These are phyloP conservation scores for Lutjanus argentimaculatus DNA, from an alignment of 2,797 vertebrate genomes.

Conservation along the genomic window DNA sequence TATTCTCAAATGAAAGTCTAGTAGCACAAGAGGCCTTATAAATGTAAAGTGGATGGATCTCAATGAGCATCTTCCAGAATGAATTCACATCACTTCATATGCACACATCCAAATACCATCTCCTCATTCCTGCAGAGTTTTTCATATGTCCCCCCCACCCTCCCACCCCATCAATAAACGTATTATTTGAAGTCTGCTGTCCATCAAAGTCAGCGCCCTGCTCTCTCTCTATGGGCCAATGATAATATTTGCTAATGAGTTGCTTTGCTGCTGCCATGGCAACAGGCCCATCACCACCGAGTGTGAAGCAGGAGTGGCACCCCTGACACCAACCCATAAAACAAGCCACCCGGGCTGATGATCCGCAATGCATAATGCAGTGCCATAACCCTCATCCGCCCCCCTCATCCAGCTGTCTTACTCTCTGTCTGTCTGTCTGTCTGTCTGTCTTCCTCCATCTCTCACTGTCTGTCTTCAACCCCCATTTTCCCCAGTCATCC, in stretches of 20 bases:
- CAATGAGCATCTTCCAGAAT: conserved; percentile 30
- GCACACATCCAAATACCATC: conserved; percentile 18
- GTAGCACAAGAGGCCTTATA: conserved; percentile 17
- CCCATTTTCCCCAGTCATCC: conserved; percentile 25
- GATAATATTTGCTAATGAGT: conserved; percentile 78
- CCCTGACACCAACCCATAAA: conserved; percentile 74
- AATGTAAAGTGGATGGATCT: conserved; percentile 41
- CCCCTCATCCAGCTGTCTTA: conserved; percentile 50
- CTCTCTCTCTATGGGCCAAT: conserved; percentile 27
- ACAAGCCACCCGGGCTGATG: conserved; percentile 60
- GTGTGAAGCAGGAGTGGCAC: conserved; percentile 69
- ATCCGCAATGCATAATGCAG: conserved; percentile 80
- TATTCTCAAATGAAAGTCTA: conserved; percentile 26
- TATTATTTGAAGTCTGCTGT: conserved; percentile 58
- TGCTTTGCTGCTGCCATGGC: conserved; percentile 78
- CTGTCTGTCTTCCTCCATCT: conserved; percentile 21
- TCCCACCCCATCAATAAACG: conserved; percentile 36
- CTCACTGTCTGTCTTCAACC: conserved; percentile 28
- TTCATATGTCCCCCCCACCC: conserved; percentile 11
- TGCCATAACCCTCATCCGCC: conserved; percentile 55
- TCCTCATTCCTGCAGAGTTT: conserved; percentile 26
- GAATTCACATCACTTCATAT: conserved; percentile 24
- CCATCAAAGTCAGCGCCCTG: conserved; percentile 53
- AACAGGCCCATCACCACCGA: conserved; percentile 67
- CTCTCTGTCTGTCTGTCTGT: conserved; percentile 32